Evolutionary conservation across 2,888 invertebrate species (phyloP).

Genomic region (Argyresthia albistria): DNA sequence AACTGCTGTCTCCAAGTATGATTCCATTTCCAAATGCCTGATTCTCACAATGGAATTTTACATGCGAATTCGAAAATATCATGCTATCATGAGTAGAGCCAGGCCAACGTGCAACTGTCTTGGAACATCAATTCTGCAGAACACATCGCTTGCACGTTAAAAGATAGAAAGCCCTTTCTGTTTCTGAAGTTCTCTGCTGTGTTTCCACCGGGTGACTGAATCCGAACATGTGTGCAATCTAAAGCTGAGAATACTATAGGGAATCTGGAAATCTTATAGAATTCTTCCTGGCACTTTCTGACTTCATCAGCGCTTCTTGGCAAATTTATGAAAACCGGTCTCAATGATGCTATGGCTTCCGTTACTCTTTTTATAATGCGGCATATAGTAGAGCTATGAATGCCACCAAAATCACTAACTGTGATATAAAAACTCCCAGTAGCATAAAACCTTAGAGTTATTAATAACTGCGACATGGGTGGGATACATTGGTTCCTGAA

Average conservation of each 20-base stretch:
- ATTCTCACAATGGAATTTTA: constrained; percentile 5
- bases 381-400: constrained; percentile 7
- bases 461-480: constrained; percentile 4
- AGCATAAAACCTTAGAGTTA: constrained; percentile 8
- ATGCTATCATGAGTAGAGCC: constrained; percentile 11
- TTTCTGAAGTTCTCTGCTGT: constrained; percentile 10
- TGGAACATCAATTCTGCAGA: constrained; percentile 2
- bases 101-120: constrained; percentile 7
- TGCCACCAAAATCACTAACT: constrained; percentile 11
- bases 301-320: constrained; percentile 9
- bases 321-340: constrained; percentile 4
- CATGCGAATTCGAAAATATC: constrained; percentile 7
- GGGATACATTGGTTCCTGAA: constrained; percentile 4
- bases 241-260: constrained; percentile 10
- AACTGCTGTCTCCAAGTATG: constrained; percentile 11
- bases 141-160: constrained; percentile 5
- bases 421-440: constrained; percentile 9
- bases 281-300: constrained; percentile 6
- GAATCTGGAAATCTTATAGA: constrained; percentile 11
- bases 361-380: constrained; percentile 9
- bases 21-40: constrained; percentile 7
- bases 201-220: constrained; percentile 10
- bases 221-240: constrained; percentile 10
- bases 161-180: constrained; percentile 7
- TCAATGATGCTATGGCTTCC: constrained; percentile 8